Percentiles rank a stretch among this genome's conserved stretches.
These are phyloP conservation scores for Heterohyrax brucei DNA, from an alignment of 2,797 vertebrate species.

Conservation along the genomic window DNA sequence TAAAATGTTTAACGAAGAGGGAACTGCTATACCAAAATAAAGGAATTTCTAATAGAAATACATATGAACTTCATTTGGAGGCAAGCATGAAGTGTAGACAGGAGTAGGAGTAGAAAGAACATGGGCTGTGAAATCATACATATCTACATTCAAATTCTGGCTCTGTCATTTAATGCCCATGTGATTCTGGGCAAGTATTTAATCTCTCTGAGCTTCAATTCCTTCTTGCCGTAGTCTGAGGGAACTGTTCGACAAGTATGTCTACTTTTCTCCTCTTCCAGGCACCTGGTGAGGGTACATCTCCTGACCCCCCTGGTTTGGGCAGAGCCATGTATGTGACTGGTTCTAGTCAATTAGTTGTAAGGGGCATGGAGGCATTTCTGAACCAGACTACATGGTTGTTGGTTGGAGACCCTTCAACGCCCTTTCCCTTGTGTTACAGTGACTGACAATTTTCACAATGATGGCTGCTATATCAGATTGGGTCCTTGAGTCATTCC, in stretches of 20 bases:
- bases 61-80: neutral
- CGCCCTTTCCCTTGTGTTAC: neutral
- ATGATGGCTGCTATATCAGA: neutral
- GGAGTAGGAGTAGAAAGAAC: neutral
- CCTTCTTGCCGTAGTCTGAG: neutral
- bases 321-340: neutral
- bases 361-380: neutral
- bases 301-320: neutral
- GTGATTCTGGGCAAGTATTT: neutral
- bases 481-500: neutral
- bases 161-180: neutral
- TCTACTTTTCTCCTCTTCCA: neutral
- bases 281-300: neutral
- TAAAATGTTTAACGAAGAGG: neutral
- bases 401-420: neutral
- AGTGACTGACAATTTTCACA: neutral
- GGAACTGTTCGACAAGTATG: neutral
- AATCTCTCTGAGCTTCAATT: neutral
- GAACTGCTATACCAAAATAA: neutral
- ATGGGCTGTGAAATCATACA: neutral
- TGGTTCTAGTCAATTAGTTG: neutral
- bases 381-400: neutral
- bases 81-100: neutral
- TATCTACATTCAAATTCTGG: neutral
- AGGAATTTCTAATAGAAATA: neutral